These are phyloP conservation scores for Macropus fuliginosus DNA, from an alignment of 2,797 vertebrate species.

Conservation along the genomic window DNA sequence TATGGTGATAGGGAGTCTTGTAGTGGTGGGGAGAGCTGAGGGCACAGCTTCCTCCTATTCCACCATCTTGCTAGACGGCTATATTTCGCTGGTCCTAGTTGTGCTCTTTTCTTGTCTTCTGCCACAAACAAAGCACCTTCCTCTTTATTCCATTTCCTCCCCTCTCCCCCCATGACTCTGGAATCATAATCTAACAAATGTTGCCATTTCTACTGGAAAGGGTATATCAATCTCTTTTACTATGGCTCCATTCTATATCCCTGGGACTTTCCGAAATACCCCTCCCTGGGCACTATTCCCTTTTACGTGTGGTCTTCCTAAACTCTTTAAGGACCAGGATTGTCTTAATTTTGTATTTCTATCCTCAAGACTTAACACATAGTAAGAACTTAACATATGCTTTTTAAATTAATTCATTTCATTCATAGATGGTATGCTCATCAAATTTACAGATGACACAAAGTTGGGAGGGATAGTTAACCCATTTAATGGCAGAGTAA, in stretches of 20 bases:
- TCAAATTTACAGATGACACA: neutral
- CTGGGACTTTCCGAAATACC: neutral
- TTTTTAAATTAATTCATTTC: neutral
- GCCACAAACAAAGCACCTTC: neutral
- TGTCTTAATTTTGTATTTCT: neutral
- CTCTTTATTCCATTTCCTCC: neutral
- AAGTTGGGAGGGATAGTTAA: neutral
- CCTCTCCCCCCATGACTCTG: neutral
- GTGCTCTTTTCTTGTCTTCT: neutral
- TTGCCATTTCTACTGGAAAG: neutral
- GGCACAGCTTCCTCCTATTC: neutral
- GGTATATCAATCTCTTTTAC: neutral
- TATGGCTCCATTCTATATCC: neutral
- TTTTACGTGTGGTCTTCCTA: neutral
- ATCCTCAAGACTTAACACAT: neutral
- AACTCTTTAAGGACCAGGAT: neutral
- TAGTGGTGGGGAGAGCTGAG: neutral
- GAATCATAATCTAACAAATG: neutral
- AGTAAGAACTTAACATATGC: neutral
- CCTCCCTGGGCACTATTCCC: neutral
- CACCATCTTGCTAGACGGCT: neutral
- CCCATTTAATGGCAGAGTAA: neutral
- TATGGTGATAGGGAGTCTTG: neutral
- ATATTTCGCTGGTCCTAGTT: neutral
- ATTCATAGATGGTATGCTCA: neutral